Evolutionary conservation across 2,113 vertebrate species (phyloP).

Genomic region (Laticauda colubrina): DNA sequence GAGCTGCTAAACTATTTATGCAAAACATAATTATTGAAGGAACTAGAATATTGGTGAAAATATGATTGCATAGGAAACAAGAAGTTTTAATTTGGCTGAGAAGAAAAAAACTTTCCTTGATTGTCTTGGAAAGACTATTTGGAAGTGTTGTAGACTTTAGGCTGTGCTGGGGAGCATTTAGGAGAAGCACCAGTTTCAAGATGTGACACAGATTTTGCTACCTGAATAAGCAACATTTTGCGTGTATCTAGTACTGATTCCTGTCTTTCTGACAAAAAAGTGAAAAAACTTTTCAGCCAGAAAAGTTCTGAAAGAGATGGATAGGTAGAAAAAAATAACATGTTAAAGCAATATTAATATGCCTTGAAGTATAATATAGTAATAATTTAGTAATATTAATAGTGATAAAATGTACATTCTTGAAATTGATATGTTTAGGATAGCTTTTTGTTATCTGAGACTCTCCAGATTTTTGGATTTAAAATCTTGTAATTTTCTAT

Average conservation of each 20-base stretch:
- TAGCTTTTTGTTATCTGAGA: neutral
- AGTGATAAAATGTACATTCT: neutral
- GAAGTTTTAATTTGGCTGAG: neutral
- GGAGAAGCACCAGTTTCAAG: neutral
- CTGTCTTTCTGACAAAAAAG: neutral
- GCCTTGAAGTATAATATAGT: neutral
- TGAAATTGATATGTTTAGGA: neutral
- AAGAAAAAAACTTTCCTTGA: neutral
- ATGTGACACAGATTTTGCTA: neutral
- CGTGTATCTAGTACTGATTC: neutral
- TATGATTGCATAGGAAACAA: neutral
- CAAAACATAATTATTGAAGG: neutral
- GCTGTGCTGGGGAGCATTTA: neutral
- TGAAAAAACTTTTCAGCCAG: neutral
- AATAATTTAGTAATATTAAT: neutral
- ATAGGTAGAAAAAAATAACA: neutral
- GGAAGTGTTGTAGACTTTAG: neutral
- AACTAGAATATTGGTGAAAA: neutral
- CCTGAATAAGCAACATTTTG: neutral
- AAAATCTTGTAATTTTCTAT: neutral
- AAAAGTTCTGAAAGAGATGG: neutral
- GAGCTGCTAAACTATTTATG: neutral
- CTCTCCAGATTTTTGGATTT: neutral
- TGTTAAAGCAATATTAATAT: neutral
- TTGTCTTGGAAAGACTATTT: neutral